Base-by-base conservation (phyloP, 2,888 invertebrate genomes). In the Clusia tigrina region DNA sequence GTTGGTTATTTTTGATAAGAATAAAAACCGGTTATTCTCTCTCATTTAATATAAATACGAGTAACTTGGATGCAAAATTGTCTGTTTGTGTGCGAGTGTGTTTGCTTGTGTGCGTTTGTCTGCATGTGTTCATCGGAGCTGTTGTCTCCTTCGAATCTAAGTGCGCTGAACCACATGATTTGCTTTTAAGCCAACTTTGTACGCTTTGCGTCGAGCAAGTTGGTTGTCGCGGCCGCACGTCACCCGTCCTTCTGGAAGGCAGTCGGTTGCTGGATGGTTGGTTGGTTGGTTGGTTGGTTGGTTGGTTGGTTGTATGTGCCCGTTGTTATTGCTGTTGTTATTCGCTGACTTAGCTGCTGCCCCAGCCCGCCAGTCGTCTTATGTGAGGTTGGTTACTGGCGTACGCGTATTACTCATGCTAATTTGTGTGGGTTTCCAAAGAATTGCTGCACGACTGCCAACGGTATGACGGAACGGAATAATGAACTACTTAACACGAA, bases 361-460 rank as follows among this genome's bases (percentile, higher is more conserved):
- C 23, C 18, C 24, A 17, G 24, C 54, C 32, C 32, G 32, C 32
- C 32, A 6, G 32, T 25, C 54, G 25, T 54, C 22, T 24, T 53
- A 2, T 23, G n/a, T 23, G 24, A 2, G 2, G 20, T 23, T n/a
- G 54, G 42, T 6, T 18, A 6, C 48, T 48, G 55, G 54, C 58
- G 54, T 61, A 58, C 59, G 58, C 62, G 57, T 59, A 64, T 48
- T 48, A 48, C 48, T 67, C 63, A 67, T 65, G 67, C 64, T 65
- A 67, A 67, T 67, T 67, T 62, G 64, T 63, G 64, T 67, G 63
- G 67, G 67, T 59, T 67, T 61, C 54, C 63, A 54, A 38, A 52
- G 64, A 62, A 66, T 37, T 56, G 48, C 25, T 22, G 54, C 26
- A 32, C 53, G 53, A 54, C 22, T 24, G 42, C 25, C 12, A 25